Evolutionary conservation across 2,797 vertebrate species (phyloP).

Genomic region (Parotocinclus haroldoi): DNA sequence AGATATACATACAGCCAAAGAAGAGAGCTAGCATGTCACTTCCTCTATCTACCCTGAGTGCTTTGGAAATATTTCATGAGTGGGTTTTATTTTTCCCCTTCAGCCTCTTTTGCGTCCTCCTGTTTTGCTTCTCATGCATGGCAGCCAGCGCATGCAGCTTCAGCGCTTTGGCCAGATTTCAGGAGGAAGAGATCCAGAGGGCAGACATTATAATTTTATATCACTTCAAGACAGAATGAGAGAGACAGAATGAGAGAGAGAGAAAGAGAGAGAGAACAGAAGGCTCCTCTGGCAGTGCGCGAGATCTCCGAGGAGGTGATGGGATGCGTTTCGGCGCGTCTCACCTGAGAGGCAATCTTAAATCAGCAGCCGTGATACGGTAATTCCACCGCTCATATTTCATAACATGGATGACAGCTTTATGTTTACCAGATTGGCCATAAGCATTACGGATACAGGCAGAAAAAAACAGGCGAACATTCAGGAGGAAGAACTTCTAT

Average conservation of each 20-base stretch:
- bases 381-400: conserved; percentile 87
- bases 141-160: conserved; percentile 82
- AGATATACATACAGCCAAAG: conserved; percentile 37
- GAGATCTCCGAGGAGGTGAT: conserved; percentile 67
- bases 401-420: conserved; percentile 85
- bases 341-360: conserved; percentile 94
- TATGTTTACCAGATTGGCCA: conserved; percentile 85
- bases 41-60: conserved; percentile 34
- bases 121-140: conserved; percentile 80
- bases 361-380: conserved; percentile 90
- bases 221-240: conserved; percentile 73
- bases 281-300: conserved; percentile 82
- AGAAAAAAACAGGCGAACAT: conserved; percentile 50
- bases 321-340: conserved; percentile 86
- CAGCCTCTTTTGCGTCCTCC: conserved; percentile 41
- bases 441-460: conserved; percentile 80
- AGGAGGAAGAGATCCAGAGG: conserved; percentile 84
- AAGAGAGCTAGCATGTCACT: conserved; percentile 38
- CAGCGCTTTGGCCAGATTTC: conserved; percentile 84
- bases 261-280: conserved; percentile 63
- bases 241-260: conserved; percentile 35
- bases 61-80: conserved; percentile 54
- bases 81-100: conserved; percentile 35
- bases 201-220: conserved; percentile 92
- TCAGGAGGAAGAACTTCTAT: neutral